Conservation (phyloP, 2,113 vertebrate genomes). For the Indicator indicator region DNA sequence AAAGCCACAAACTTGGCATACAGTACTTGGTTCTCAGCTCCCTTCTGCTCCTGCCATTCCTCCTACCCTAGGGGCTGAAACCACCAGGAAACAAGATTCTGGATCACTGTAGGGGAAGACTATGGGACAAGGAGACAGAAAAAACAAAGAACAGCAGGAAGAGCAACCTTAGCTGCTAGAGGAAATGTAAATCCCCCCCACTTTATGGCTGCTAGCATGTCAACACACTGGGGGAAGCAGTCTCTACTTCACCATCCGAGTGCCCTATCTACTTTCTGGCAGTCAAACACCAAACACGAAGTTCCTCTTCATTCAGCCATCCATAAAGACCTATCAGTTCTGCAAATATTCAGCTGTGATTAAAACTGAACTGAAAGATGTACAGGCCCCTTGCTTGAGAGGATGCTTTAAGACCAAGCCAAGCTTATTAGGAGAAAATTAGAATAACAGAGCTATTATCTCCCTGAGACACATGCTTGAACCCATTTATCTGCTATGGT, state of each 20-base stretch:
- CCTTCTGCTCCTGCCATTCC: background rate
- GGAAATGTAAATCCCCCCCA: background rate
- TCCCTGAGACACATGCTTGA: constrained; percentile 46
- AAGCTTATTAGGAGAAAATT: background rate
- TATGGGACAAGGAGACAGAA: background rate
- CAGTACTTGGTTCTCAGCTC: background rate
- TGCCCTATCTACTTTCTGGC: background rate
- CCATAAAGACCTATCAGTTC: background rate
- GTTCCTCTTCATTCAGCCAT: background rate
- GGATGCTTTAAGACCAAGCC: constrained; percentile 1
- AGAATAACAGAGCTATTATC: constrained; percentile 55
- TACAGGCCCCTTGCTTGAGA: background rate
- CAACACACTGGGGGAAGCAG: background rate
- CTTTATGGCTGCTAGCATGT: background rate
- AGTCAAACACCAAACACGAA: background rate
- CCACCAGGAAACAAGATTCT: background rate
- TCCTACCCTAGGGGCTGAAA: background rate
- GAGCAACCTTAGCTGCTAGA: background rate
- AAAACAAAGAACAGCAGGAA: background rate
- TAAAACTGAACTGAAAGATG: background rate
- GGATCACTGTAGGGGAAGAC: background rate
- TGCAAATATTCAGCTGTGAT: background rate
- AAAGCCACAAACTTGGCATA: background rate
- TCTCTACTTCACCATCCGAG: background rate
- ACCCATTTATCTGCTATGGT: constrained; percentile 43